phyloP scores from a whole-genome alignment of 2,888 invertebrate genomes.

The Microdon myrmicae region DNA sequence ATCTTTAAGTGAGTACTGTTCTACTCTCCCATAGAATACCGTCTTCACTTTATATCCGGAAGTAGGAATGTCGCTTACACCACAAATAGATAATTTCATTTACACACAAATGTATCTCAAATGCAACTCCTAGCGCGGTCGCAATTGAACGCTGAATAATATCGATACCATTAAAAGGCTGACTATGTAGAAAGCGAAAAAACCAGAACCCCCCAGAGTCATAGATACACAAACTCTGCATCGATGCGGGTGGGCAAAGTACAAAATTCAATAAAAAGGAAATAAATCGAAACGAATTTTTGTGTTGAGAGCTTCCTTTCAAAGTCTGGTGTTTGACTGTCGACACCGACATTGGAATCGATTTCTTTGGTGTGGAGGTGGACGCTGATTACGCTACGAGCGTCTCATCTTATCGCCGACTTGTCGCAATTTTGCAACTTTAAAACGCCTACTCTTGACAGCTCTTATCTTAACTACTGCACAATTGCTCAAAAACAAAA shows the following conservation, averaged over 20 bases:
- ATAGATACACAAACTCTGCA: neutral
- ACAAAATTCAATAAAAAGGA: constrained; percentile 4
- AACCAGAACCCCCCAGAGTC: too few species aligned
- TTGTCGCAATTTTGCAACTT: too few species aligned
- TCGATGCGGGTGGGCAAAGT: constrained; percentile 20
- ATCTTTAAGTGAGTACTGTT: constrained; percentile 22
- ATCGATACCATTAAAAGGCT: constrained; percentile 13
- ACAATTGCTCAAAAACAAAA: too few species aligned
- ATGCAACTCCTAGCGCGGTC: too few species aligned
- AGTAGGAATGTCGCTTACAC: constrained; percentile 16
- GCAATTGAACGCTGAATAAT: too few species aligned
- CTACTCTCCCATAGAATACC: constrained; percentile 34
- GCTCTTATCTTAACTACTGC: constrained; percentile 1
- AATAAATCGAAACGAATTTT: constrained; percentile 4
- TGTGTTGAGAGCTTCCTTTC: neutral
- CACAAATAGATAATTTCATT: constrained; percentile 17
- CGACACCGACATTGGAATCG: too few species aligned
- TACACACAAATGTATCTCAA: constrained; percentile 8
- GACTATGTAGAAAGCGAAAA: too few species aligned
- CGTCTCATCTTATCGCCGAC: too few species aligned
- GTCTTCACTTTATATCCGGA: constrained; percentile 27
- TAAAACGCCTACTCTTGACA: too few species aligned
- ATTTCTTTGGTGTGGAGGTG: too few species aligned
- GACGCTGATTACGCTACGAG: too few species aligned
- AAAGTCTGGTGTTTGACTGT: too few species aligned